Evolutionary conservation across 2,888 invertebrate genomes (phyloP), one percentile per base, ranked within the genome.

Genomic region (Chrysolina haemoptera): DNA sequence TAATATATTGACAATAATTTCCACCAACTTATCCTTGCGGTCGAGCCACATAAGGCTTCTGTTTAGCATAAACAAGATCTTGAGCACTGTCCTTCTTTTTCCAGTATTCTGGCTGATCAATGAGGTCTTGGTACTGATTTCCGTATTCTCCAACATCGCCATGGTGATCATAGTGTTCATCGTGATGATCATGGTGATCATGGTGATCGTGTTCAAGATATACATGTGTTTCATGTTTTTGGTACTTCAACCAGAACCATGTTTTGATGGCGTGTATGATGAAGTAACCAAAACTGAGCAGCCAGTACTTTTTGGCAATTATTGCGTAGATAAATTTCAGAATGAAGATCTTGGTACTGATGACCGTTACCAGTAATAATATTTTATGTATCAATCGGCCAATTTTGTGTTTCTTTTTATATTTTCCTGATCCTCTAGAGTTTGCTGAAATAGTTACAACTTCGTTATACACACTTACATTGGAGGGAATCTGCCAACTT

Each of bases 161-260:
- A 27, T 27, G 18, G 64, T 50, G 62, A 41, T 92, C 92, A 63
- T 92, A 92, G 75, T 91, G 91, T 65, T 92, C 93, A 66, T 87
- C 92, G 82, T 94, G 94, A 79, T 94, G 92, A 83, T 94, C 94
- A 79, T 95, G 8, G 8, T 6, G 94, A 84, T 94, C 94, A 88
- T 95, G 94, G 83, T 95, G 95, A 83, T 94, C 94, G 84, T 94
- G 94, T 88, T 94, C 94, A 86, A 94, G 94, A 82, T 95, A 92
- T 76, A 94, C 93, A 89, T 94, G 94, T 79, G 93, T 91, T 0
- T 94, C 94, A 64, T 89, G 89, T 65, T 90, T 90, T 0, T 88
- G 89, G 64, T 94, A 92, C 86, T 95, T 95, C 67, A 94, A 82
- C 76, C 94, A 94, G 18, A 94, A 88, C 92, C 93, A 94, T 85